phyloP scores from a whole-genome alignment of 2,797 vertebrate genomes.

The Furcifer pardalis region DNA sequence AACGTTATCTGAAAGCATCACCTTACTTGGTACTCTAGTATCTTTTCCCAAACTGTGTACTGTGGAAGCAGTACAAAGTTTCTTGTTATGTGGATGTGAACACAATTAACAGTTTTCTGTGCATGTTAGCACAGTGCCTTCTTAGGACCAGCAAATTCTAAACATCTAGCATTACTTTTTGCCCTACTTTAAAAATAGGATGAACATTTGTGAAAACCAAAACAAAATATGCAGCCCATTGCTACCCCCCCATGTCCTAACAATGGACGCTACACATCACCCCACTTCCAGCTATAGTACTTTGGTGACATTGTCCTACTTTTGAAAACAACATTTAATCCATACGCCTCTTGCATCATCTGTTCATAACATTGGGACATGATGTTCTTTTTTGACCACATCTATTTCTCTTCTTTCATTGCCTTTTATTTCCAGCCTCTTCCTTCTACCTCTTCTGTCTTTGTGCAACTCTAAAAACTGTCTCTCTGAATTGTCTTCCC shows the following conservation, averaged over 20 bases:
- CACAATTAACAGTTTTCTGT: background rate
- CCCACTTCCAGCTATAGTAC: background rate
- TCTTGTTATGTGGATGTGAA: slow-evolving; percentile 16
- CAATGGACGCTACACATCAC: background rate
- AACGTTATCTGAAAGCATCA: no score
- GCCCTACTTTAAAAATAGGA: background rate
- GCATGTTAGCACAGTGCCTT: background rate
- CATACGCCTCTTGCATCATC: background rate
- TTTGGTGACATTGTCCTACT: background rate
- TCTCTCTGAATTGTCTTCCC: background rate
- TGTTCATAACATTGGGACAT: background rate
- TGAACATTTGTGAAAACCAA: background rate
- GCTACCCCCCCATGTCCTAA: background rate
- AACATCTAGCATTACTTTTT: slow-evolving; percentile 11
- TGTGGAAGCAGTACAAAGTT: slow-evolving; percentile 35
- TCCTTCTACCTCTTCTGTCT: background rate
- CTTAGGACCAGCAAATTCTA: background rate
- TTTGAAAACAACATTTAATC: background rate
- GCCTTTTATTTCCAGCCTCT: background rate
- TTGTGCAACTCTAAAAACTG: background rate
- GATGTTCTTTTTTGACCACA: background rate
- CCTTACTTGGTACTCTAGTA: background rate
- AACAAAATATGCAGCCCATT: background rate
- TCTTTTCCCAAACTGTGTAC: slow-evolving; percentile 25
- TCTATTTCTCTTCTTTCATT: background rate